Percentiles rank a stretch among this genome's conserved stretches.
Evolutionary conservation across 2,888 invertebrate species (phyloP).

Genomic region (Trileptium ribeirensis): DNA sequence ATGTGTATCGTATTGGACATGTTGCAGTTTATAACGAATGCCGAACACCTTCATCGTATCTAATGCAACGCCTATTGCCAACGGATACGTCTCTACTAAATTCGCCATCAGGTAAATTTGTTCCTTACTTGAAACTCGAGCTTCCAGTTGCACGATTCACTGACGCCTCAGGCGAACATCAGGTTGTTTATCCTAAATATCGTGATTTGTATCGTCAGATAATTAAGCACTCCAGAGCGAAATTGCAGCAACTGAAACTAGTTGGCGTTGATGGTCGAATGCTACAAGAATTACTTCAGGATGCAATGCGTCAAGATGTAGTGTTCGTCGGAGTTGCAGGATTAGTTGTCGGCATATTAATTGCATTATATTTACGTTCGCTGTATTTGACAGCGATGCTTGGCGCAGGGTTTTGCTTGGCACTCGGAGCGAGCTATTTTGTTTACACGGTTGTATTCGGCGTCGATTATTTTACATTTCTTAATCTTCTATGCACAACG

Average conservation of each 20-base stretch:
- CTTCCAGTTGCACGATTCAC: background rate
- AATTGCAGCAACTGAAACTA: background rate
- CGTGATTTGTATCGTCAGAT: no score
- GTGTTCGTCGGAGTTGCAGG: background rate
- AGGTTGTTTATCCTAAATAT: no score
- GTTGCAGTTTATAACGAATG: background rate
- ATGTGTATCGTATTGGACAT: no score
- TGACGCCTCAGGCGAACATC: background rate
- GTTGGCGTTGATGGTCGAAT: background rate
- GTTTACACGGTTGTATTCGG: conserved; percentile 74
- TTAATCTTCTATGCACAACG: conserved; percentile 85
- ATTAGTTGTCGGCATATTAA: background rate
- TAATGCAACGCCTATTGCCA: background rate
- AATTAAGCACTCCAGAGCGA: no score
- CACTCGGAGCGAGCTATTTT: conserved; percentile 81
- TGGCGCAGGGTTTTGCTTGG: conserved; percentile 72
- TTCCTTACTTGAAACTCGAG: background rate
- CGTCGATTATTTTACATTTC: conserved; percentile 87
- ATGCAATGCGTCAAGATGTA: background rate
- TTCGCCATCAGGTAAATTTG: background rate
- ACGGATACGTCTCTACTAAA: background rate
- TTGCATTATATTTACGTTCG: conserved; percentile 67
- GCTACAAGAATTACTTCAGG: background rate
- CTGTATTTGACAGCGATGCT: conserved; percentile 75
- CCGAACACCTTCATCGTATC: background rate